Evolutionary conservation across 2,113 vertebrate species (phyloP).

Genomic region (Pelmatolapia mariae): DNA sequence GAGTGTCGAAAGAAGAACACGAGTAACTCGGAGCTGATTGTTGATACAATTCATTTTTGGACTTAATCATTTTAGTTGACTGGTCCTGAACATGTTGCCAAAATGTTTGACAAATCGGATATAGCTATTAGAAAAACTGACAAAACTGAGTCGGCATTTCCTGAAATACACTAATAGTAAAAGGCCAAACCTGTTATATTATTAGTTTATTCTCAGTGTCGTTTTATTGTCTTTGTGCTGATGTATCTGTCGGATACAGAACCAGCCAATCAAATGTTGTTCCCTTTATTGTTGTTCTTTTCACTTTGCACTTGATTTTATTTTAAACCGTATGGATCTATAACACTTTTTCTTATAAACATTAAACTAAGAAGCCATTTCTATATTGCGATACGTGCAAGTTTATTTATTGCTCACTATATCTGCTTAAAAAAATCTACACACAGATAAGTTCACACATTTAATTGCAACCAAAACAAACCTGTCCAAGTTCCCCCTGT

Average conservation of each 20-base stretch:
- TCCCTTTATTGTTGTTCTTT: neutral
- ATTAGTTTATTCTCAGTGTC: neutral
- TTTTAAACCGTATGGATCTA: neutral
- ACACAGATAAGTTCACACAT: neutral
- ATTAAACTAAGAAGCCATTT: constrained; percentile 4
- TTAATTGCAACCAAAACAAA: neutral
- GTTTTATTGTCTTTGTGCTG: neutral
- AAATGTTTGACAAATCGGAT: neutral
- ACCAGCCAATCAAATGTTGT: neutral
- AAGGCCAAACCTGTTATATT: neutral
- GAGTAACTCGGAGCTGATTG: neutral
- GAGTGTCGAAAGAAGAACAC: neutral
- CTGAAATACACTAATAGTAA: neutral
- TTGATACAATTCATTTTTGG: neutral
- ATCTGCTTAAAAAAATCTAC: neutral
- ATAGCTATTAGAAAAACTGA: neutral
- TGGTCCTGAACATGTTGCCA: neutral
- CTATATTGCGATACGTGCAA: neutral
- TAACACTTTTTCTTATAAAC: neutral
- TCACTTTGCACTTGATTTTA: constrained; percentile 2
- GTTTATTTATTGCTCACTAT: neutral
- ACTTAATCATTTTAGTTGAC: neutral
- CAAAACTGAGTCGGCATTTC: neutral
- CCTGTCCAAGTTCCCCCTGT: neutral
- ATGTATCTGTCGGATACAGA: neutral